Evolutionary conservation across 1,140 invertebrate species (phyloP).

Genomic region (Procambarus virginalis): DNA sequence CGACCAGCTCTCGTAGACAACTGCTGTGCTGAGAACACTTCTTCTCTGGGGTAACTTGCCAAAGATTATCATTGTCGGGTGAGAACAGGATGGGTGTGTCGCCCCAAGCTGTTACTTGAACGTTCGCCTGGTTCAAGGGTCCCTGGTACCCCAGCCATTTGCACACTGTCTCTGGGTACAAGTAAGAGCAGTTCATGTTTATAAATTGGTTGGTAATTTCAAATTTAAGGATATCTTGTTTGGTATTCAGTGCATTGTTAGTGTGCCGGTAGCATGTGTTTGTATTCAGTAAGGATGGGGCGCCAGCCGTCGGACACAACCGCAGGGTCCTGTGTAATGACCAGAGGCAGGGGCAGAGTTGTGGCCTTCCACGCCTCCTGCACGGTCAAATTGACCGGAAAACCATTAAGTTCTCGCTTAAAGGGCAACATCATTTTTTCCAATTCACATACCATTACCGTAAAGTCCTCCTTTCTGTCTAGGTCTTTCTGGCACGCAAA

Average conservation of each 20-base stretch:
- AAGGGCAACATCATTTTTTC: not conserved
- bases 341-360: slow-evolving; percentile 1
- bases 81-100: not conserved
- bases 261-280: too few relatives aligned
- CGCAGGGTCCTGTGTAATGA: not conserved
- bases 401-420: not conserved
- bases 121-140: not conserved
- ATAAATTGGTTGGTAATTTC: not conserved
- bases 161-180: slow-evolving; percentile 5
- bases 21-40: too few relatives aligned
- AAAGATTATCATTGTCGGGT: too few relatives aligned
- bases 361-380: not conserved
- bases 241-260: too few relatives aligned
- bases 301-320: too few relatives aligned
- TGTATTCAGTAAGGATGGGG: too few relatives aligned
- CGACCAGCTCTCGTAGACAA: too few relatives aligned
- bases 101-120: not conserved
- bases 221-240: too few relatives aligned
- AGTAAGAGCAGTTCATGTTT: slow-evolving; percentile 15
- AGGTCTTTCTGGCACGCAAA: not conserved
- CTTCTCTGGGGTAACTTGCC: too few relatives aligned
- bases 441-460: not conserved
- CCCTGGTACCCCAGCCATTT: not conserved
- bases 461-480: not conserved
- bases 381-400: not conserved